A percentile compares a stretch with the other conserved stretches of the same genome.
phyloP scores from a whole-genome alignment of 2,888 invertebrate species.

The Mechanitis mazaeus region DNA sequence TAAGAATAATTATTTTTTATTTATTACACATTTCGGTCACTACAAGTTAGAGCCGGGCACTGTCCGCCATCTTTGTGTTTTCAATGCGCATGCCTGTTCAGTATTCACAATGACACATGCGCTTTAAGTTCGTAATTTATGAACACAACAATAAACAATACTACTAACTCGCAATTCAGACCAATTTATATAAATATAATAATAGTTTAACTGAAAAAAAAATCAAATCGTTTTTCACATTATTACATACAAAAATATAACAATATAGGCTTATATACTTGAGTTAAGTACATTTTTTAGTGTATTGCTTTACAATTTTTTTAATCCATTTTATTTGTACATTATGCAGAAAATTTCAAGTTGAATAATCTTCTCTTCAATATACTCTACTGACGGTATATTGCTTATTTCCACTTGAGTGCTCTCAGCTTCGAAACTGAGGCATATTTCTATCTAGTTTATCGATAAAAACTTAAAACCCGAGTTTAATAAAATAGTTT shows the following conservation, averaged over 20 bases:
- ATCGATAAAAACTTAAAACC: constrained; percentile 9
- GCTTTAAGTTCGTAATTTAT: constrained; percentile 30
- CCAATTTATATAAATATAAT: too few species aligned
- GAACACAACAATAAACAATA: constrained; percentile 4
- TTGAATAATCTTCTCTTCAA: constrained; percentile 17
- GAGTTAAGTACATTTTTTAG: too few species aligned
- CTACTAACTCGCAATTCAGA: not conserved
- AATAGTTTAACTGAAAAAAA: too few species aligned
- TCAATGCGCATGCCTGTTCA: constrained; percentile 47
- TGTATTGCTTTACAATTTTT: too few species aligned
- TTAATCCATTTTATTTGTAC: too few species aligned
- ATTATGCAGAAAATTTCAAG: not conserved
- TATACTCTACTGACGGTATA: constrained; percentile 14
- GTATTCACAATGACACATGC: constrained; percentile 43
- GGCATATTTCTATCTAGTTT: constrained; percentile 18
- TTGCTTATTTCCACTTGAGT: constrained; percentile 18
- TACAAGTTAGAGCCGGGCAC: constrained; percentile 42
- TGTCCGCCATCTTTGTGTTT: constrained; percentile 50
- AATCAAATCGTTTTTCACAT: too few species aligned
- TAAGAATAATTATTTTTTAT: constrained; percentile 23
- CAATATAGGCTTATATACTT: too few species aligned
- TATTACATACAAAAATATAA: too few species aligned
- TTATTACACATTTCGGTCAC: constrained; percentile 42
- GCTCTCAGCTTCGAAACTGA: constrained; percentile 16
- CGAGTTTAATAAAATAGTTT: not conserved